A percentile compares a stretch with the other conserved stretches of the same genome.
phyloP scores from a whole-genome alignment of 2,797 vertebrate species.

The Erpetoichthys calabaricus region DNA sequence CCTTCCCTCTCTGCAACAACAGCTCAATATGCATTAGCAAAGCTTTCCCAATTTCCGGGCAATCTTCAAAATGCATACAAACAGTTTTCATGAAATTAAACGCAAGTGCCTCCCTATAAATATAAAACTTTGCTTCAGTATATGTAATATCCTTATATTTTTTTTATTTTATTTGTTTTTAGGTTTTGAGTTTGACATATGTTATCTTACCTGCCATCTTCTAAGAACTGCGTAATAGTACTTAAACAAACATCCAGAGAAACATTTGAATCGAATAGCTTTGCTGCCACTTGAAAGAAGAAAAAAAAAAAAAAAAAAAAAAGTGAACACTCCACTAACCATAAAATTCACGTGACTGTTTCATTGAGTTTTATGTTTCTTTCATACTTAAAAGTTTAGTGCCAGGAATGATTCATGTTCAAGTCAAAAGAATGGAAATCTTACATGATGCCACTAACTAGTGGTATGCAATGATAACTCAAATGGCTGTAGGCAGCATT shows the following conservation, averaged over 20 bases:
- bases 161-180: background rate
- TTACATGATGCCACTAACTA: background rate
- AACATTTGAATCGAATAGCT: conserved; percentile 50
- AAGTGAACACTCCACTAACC: background rate
- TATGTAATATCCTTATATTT: background rate
- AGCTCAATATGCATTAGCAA: conserved; percentile 65
- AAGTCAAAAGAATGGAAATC: background rate
- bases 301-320: conserved; percentile 10
- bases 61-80: conserved; percentile 64
- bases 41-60: conserved; percentile 60
- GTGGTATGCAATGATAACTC: background rate
- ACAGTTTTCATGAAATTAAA: conserved; percentile 67
- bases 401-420: background rate
- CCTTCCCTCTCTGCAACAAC: conserved; percentile 67
- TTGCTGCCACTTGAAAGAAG: conserved; percentile 46
- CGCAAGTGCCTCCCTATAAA: conserved; percentile 58
- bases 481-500: background rate
- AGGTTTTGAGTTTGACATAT: background rate
- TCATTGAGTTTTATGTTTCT: conserved; percentile 1
- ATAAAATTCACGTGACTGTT: background rate
- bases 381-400: background rate
- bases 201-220: conserved; percentile 58
- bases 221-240: conserved; percentile 61
- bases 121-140: background rate
- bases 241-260: conserved; percentile 64